Evolutionary conservation across 2,888 invertebrate species (phyloP).

Genomic region (Heliothis peltigera): DNA sequence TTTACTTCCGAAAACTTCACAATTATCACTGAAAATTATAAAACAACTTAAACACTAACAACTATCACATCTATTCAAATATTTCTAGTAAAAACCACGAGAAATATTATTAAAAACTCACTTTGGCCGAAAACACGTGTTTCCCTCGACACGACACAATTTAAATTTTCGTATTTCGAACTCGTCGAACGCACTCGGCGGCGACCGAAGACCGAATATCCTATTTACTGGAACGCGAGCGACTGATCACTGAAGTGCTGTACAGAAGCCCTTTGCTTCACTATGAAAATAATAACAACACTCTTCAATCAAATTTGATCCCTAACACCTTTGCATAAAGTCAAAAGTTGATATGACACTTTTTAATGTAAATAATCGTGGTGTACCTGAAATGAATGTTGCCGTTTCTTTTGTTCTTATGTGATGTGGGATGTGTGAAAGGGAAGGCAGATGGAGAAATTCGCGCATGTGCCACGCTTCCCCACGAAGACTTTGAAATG

Average conservation of each 20-base stretch:
- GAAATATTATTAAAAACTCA: slow-evolving; percentile 63
- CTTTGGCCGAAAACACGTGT: slow-evolving; percentile 66
- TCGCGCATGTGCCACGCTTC: slow-evolving; percentile 80
- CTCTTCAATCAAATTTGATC: slow-evolving; percentile 65
- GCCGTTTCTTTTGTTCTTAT: slow-evolving; percentile 72
- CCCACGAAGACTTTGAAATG: slow-evolving; percentile 71
- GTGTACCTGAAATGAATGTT: slow-evolving; percentile 68
- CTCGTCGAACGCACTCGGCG: slow-evolving; percentile 64
- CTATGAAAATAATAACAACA: slow-evolving; percentile 76
- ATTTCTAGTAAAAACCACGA: slow-evolving; percentile 38
- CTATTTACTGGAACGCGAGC: slow-evolving; percentile 67
- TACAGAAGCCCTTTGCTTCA: slow-evolving; percentile 72
- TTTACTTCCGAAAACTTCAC: slow-evolving; percentile 51
- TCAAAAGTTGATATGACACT: slow-evolving; percentile 51
- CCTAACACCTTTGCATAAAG: slow-evolving; percentile 58
- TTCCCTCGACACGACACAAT: slow-evolving; percentile 59
- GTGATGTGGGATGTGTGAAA: slow-evolving; percentile 60
- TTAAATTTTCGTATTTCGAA: slow-evolving; percentile 57
- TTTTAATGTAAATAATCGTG: slow-evolving; percentile 71
- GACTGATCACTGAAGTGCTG: slow-evolving; percentile 68
- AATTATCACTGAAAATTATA: slow-evolving; percentile 47
- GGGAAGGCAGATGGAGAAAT: slow-evolving; percentile 61
- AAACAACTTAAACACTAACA: slow-evolving; percentile 33
- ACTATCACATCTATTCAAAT: slow-evolving; percentile 34
- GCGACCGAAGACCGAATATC: slow-evolving; percentile 74